Percentiles rank a stretch among this genome's conserved stretches.
Conservation (phyloP, 2,888 invertebrate species). For the Rotaria magnacalcarata region DNA sequence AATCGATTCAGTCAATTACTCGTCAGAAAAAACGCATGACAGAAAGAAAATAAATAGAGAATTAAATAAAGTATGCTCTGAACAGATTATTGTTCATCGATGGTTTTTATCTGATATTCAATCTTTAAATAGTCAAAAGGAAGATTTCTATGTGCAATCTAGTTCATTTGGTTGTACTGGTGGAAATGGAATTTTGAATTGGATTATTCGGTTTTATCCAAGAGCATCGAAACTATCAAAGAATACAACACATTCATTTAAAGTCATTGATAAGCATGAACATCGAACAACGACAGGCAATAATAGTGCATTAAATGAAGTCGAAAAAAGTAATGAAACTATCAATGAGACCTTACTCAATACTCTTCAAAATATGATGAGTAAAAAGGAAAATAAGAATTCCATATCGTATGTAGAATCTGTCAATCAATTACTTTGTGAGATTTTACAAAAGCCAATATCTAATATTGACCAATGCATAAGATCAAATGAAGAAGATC, state of each 20-base stretch:
- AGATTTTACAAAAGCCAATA: not conserved
- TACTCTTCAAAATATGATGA: not conserved
- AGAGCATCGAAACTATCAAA: not conserved
- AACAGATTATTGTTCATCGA: not conserved
- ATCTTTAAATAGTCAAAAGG: not conserved
- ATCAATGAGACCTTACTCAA: not conserved
- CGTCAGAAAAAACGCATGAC: not conserved
- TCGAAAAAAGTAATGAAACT: too few relatives aligned
- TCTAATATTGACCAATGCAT: not conserved
- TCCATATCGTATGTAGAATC: too few relatives aligned
- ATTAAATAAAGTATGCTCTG: not conserved
- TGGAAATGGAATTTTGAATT: not conserved
- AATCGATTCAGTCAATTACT: not conserved
- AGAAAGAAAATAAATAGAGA: not conserved
- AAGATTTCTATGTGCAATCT: not conserved
- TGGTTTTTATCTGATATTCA: constrained; percentile 7
- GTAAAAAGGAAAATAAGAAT: too few relatives aligned
- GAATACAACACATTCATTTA: too few relatives aligned
- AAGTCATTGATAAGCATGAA: too few relatives aligned
- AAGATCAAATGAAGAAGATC: not conserved
- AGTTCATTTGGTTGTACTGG: not conserved
- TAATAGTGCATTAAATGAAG: not conserved
- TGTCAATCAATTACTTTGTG: too few relatives aligned
- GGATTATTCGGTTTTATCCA: not conserved
- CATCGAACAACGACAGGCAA: not conserved